Conservation (phyloP, 2,113 vertebrate species). For the Coturnix japonica region DNA sequence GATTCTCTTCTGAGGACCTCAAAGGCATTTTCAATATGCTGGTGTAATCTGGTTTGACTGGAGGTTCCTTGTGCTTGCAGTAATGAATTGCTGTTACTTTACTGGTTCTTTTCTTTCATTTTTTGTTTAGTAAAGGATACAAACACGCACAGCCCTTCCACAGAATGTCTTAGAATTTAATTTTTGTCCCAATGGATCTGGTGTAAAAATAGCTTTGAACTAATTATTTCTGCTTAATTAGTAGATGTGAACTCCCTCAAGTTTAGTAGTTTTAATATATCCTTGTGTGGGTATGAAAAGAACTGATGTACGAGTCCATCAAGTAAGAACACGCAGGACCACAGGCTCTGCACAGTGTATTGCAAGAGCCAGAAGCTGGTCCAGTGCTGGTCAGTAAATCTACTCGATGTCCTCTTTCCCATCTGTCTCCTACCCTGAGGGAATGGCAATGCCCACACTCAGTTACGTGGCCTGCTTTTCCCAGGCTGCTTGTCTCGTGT, state of each 20-base stretch:
- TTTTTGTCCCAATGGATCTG: constrained; percentile 17
- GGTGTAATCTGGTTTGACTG: background rate
- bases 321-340: background rate
- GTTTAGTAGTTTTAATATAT: background rate
- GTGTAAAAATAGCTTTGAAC: constrained; percentile 39
- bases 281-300: background rate
- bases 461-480: background rate
- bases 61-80: background rate
- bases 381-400: background rate
- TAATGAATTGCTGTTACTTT: background rate
- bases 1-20: background rate
- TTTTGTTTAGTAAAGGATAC: background rate
- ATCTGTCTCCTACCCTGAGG: background rate
- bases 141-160: background rate
- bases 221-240: constrained; percentile 23
- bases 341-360: background rate
- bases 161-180: constrained; percentile 27
- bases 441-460: background rate
- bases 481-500: background rate
- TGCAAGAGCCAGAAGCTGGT: background rate
- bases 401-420: background rate
- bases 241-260: constrained; percentile 13
- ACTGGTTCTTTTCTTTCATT: background rate
- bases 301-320: accelerated
- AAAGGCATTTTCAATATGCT: background rate